Base-by-base conservation (phyloP, 2,888 invertebrate genomes). In the Hyles lineata region DNA sequence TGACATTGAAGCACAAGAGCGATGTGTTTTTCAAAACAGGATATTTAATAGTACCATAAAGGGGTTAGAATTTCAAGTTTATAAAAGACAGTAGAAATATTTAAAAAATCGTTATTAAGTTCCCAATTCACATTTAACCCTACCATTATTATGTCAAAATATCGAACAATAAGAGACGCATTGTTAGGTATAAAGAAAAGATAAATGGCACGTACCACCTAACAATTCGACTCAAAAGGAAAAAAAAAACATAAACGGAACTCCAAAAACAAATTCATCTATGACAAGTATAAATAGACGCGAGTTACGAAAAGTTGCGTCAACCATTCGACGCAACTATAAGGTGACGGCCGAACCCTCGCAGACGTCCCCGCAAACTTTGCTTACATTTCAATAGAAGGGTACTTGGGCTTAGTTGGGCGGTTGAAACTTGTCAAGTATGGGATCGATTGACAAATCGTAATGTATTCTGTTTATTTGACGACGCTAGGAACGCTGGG, bases 231-330 rank as follows among this genome's bases (percentile, higher is more conserved):
- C 11, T 2, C 11, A 43, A 59, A 59, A 59, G 11, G 9, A 59
- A 59, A 1, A 59, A 21, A 23, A 59, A 21, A 19, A 23, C 52
- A 6, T 35, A 23, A 15, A 61, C 55, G 19, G 62, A 55, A 62
- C 43, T 35, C 62, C 32, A 73, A 70, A 69, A 73, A 15, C 55
- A 23, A 43, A 23, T 72, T 60, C 60, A 50, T 55, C 61, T 55
- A 70, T 70, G 73, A 73, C 70, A 73, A 61, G 52, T 61, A 73
- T 73, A 73, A 73, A 73, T 70, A 70, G 62, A 62, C 19, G 35
- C 32, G 61, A 70, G 70, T 73, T 70, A 32, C 43, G 58, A 11
- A 63, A 73, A 73, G 70, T 73, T 70, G 70, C 21, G 35, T 70
- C 21, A 52, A 55, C 62, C 21, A 61, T n/a, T 63, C 29, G 15